A percentile compares a stretch with the other conserved stretches of the same genome.
phyloP scores from a whole-genome alignment of 2,797 vertebrate genomes.

The Sebastes trivittatus region DNA sequence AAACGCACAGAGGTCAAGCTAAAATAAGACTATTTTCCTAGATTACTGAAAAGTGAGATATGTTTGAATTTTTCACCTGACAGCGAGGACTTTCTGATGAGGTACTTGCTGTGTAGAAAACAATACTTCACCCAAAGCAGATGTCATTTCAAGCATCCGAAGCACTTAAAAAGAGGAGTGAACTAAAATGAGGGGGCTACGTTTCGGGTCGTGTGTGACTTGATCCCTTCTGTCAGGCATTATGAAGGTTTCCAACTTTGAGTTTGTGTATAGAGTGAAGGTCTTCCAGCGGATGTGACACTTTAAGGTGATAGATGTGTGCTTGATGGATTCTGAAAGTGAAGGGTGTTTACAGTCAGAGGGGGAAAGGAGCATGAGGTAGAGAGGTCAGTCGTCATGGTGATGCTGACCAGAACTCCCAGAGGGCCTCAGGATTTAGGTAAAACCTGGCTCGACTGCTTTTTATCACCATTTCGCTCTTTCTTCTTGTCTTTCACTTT shows the following conservation, averaged over 20 bases:
- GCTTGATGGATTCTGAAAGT: conserved; percentile 61
- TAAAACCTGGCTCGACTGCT: conserved; percentile 48
- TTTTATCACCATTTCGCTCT: conserved; percentile 46
- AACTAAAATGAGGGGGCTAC: neutral
- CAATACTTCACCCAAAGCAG: neutral
- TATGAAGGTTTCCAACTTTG: conserved; percentile 24
- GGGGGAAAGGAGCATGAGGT: conserved; percentile 49
- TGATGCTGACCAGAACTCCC: conserved; percentile 74
- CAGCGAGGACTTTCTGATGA: neutral
- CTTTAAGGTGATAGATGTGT: conserved; percentile 50
- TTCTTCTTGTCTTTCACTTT: neutral
- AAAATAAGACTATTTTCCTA: neutral
- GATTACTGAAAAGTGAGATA: neutral
- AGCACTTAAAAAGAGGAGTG: neutral
- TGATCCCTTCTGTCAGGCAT: conserved; percentile 24
- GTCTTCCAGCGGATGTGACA: conserved; percentile 67
- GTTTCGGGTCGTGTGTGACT: neutral
- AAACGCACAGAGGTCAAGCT: neutral
- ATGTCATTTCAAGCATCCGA: neutral
- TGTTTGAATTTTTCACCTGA: neutral
- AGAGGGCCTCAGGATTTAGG: conserved; percentile 52
- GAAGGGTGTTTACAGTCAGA: conserved; percentile 74
- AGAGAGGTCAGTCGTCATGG: conserved; percentile 72
- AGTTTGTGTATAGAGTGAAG: conserved; percentile 58
- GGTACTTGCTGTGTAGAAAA: neutral